Evolutionary conservation across 2,797 vertebrate species (phyloP).

Genomic region (Muscicapa striata): DNA sequence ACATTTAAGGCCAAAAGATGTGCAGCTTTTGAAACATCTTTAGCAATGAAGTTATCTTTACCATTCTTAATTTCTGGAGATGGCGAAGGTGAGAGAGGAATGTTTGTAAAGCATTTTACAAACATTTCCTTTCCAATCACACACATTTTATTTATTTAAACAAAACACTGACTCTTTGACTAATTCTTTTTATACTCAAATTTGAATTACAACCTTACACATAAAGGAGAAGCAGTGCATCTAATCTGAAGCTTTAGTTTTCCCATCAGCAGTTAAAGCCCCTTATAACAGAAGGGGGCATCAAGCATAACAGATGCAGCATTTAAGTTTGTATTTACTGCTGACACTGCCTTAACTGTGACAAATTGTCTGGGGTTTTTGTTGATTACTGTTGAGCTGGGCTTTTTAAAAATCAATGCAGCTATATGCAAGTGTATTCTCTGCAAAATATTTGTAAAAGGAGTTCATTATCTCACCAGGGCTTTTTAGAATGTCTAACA

Average conservation of each 20-base stretch:
- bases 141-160: neutral
- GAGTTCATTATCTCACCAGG: slow-evolving; percentile 81
- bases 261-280: neutral
- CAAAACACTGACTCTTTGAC: neutral
- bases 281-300: neutral
- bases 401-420: neutral
- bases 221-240: neutral
- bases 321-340: neutral
- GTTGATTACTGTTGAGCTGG: neutral
- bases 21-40: neutral
- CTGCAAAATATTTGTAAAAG: neutral
- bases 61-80: neutral
- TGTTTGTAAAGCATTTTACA: neutral
- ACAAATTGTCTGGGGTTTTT: neutral
- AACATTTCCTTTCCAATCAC: neutral
- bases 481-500: slow-evolving; percentile 90
- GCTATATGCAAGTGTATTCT: neutral
- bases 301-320: neutral
- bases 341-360: neutral
- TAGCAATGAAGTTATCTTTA: neutral
- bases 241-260: neutral
- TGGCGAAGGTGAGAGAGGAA: neutral
- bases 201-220: neutral
- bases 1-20: neutral
- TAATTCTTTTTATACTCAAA: neutral